A percentile compares a stretch with the other conserved stretches of the same genome.
Evolutionary conservation across 1,140 invertebrate genomes (phyloP).

Genomic region (Zaprionus vittiger): DNA sequence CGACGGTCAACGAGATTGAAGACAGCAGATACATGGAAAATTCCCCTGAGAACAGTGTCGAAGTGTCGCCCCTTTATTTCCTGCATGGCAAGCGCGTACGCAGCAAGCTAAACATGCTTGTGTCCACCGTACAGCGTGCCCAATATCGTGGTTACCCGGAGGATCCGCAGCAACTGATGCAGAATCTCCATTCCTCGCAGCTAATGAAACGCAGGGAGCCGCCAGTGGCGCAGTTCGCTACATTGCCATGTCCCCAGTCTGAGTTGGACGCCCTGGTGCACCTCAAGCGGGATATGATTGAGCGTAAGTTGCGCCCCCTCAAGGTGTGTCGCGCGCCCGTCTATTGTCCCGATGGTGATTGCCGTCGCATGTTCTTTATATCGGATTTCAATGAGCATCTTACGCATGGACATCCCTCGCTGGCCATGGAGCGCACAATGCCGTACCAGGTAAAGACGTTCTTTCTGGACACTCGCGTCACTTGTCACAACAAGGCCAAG

Average conservation of each 20-base stretch:
- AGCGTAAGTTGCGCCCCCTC: slow-evolving; percentile 2
- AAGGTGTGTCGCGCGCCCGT: slow-evolving; percentile 50
- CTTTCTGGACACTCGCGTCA: slow-evolving; percentile 53
- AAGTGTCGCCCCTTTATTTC: neutral
- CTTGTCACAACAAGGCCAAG: slow-evolving; percentile 37
- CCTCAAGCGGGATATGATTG: slow-evolving; percentile 5
- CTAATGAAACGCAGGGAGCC: neutral
- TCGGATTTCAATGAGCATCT: slow-evolving; percentile 70
- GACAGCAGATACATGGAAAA: neutral
- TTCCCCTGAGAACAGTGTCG: neutral
- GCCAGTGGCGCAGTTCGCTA: slow-evolving; percentile 31
- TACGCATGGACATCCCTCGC: slow-evolving; percentile 43
- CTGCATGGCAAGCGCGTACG: neutral
- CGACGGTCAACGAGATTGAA: neutral
- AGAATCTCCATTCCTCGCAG: neutral
- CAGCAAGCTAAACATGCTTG: slow-evolving; percentile 7
- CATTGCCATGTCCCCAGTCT: slow-evolving; percentile 22
- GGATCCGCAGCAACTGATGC: slow-evolving; percentile 35
- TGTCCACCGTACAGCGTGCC: slow-evolving; percentile 49
- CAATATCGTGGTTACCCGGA: neutral
- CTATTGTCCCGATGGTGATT: slow-evolving; percentile 59
- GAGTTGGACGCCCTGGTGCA: slow-evolving; percentile 19
- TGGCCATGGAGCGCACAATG: slow-evolving; percentile 61
- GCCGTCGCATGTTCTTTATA: slow-evolving; percentile 51
- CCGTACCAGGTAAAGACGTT: slow-evolving; percentile 60